Evolutionary conservation across 2,888 invertebrate genomes (phyloP).

Genomic region (Melinaea marsaeus): DNA sequence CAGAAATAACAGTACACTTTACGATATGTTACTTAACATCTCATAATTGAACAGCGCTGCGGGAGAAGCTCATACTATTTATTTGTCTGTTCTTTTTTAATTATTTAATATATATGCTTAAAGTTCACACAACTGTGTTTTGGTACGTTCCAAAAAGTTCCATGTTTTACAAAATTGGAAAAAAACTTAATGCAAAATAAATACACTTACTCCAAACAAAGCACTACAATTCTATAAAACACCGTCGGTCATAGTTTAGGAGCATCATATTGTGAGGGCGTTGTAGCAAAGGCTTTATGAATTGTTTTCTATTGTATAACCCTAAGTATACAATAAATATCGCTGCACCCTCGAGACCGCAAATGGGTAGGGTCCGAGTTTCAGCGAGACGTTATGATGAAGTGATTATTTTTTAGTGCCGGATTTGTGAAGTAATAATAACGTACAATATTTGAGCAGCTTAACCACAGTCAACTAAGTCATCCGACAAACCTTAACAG

Average conservation of each 20-base stretch:
- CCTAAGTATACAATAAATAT: slow-evolving; percentile 38
- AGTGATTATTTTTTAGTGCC: not conserved
- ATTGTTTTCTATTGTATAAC: slow-evolving; percentile 33
- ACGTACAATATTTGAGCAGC: not conserved
- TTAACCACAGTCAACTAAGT: too few relatives aligned
- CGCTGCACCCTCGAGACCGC: slow-evolving; percentile 26
- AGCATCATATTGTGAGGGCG: slow-evolving; percentile 12
- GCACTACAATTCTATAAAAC: slow-evolving; percentile 1
- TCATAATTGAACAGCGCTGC: too few relatives aligned
- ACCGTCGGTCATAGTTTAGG: slow-evolving; percentile 8
- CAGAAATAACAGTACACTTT: too few relatives aligned
- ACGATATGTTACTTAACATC: too few relatives aligned
- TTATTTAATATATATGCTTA: too few relatives aligned
- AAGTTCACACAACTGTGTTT: too few relatives aligned
- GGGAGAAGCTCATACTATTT: too few relatives aligned
- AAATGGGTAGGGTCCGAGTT: slow-evolving; percentile 8
- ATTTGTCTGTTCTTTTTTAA: too few relatives aligned
- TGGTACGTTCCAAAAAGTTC: too few relatives aligned
- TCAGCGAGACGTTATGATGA: not conserved
- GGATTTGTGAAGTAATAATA: not conserved
- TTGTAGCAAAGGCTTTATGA: slow-evolving; percentile 29
- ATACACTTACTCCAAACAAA: not conserved
- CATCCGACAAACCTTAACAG: too few relatives aligned
- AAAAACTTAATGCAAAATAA: not conserved
- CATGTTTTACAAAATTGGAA: not conserved